phyloP scores from a whole-genome alignment of 2,888 invertebrate species.

The Eudasyphora cyanicolor region DNA sequence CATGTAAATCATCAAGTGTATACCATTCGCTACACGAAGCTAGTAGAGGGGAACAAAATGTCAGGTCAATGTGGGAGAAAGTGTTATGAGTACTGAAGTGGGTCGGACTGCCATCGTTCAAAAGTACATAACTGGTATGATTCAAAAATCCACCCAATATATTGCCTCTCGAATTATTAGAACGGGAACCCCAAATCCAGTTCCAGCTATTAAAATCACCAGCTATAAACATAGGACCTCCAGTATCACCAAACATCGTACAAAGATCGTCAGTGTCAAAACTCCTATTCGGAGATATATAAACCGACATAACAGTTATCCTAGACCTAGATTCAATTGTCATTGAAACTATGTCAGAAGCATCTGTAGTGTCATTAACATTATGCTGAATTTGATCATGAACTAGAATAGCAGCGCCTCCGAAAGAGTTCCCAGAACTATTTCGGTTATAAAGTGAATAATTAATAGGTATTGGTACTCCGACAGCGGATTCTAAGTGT shows the following conservation, averaged over 20 bases:
- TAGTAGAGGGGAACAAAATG: conserved; percentile 47
- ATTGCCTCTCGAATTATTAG: conserved; percentile 44
- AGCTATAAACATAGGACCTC: background rate
- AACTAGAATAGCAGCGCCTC: conserved; percentile 34
- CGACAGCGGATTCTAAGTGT: background rate
- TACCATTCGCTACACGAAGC: conserved; percentile 40
- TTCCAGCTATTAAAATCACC: too few species aligned
- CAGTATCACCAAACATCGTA: background rate
- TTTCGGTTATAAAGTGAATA: conserved; percentile 35
- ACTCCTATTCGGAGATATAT: conserved; percentile 28
- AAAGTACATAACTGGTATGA: conserved; percentile 24
- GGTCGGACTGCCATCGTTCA: too few species aligned
- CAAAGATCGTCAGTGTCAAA: background rate
- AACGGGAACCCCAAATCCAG: conserved; percentile 36
- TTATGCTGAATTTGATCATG: conserved; percentile 52
- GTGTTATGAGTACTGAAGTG: too few species aligned
- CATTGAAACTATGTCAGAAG: conserved; percentile 44
- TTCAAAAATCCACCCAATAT: conserved; percentile 39
- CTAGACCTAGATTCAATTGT: too few species aligned
- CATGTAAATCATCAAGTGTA: conserved; percentile 23
- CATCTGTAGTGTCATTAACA: background rate
- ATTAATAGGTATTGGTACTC: background rate
- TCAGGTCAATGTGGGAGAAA: conserved; percentile 62
- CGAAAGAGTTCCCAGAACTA: conserved; percentile 21
- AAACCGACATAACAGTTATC: conserved; percentile 32